Base-by-base conservation (phyloP, 2,113 vertebrate species). In the Dasyornis broadbenti region DNA sequence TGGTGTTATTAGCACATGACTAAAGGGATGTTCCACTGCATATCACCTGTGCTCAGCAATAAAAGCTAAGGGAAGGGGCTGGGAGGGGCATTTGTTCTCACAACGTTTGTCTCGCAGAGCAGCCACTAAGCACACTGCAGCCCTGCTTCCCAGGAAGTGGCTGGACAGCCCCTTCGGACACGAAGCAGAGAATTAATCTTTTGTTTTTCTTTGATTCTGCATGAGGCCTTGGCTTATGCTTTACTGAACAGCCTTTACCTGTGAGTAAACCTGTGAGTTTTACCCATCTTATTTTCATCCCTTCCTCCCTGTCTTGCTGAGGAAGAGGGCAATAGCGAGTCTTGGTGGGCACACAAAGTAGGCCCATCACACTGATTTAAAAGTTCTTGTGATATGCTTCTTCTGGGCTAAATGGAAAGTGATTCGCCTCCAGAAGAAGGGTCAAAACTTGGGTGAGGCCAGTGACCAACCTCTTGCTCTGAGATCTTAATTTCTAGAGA, bases 271-370 rank as follows among this genome's bases (percentile, higher is more conserved):
- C 21, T 1, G 0, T 18, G 7, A 61, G 9, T 10, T 33, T 71
- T 45, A 35, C 11, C 61, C 20, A 7, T 5, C 28, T 22, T 11
- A 3, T 57, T 52, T 52, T 13, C 47, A 64, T n/a, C 22, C 21
- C 45, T 39, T 13, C 8, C 31, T 52, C 16, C 10, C 19, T 28
- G 15, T 22, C 12, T 42, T 45, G 15, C 12, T 53, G 24, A 23
- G 27, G 15, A 84, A 9, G 2, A 10, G 5, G 61, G 26, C 11
- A 14, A 37, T 18, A 35, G 7, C 4, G 17, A 0, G 0, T 20
- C 26, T 60, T 72, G 15, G 17, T 16, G 11, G 11, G 7, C 4
- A 86, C 22, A 15, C 2, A 13, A 2, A 2, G 10, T 15, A 22
- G 44, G n/a, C 22, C 22, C 16, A 40, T 26, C 31, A 23, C 5